phyloP scores from a whole-genome alignment of 1,140 invertebrate species.

The Sinonovacula constricta region DNA sequence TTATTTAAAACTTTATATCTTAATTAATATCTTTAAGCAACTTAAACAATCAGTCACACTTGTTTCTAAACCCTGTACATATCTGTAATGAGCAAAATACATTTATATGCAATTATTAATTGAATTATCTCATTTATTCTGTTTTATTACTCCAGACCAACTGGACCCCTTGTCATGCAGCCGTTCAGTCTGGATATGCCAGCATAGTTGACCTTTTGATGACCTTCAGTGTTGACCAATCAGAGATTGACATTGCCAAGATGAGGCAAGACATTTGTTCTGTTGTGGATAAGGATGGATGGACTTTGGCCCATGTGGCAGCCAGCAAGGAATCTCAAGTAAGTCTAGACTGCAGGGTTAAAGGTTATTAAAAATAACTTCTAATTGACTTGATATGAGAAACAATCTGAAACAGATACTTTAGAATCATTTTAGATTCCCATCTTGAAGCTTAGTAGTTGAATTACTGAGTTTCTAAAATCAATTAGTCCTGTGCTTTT shows the following conservation, averaged over 20 bases:
- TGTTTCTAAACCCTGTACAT: no score
- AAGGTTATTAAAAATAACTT: no score
- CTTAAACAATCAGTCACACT: no score
- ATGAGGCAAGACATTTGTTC: constrained; percentile 55
- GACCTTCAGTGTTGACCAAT: constrained; percentile 47
- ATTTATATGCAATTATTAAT: no score
- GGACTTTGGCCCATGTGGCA: constrained; percentile 69
- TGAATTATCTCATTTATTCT: constrained; percentile 2
- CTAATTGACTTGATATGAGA: no score
- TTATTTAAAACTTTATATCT: no score
- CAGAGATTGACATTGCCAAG: constrained; percentile 4
- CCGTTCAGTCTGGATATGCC: constrained; percentile 62
- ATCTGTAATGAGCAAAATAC: no score
- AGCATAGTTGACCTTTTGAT: constrained; percentile 67
- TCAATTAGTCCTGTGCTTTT: no score
- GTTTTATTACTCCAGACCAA: constrained; percentile 58
- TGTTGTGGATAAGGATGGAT: constrained; percentile 70
- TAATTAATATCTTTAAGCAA: no score
- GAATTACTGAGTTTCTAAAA: no score
- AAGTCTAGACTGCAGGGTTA: constrained; percentile 31
- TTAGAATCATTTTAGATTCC: not conserved
- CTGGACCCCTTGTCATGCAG: constrained; percentile 71
- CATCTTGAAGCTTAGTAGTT: not conserved
- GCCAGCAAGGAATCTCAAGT: constrained; percentile 59
- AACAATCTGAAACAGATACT: not conserved